Evolutionary conservation across 2,113 vertebrate genomes (phyloP).

Genomic region (Eclectus roratus): DNA sequence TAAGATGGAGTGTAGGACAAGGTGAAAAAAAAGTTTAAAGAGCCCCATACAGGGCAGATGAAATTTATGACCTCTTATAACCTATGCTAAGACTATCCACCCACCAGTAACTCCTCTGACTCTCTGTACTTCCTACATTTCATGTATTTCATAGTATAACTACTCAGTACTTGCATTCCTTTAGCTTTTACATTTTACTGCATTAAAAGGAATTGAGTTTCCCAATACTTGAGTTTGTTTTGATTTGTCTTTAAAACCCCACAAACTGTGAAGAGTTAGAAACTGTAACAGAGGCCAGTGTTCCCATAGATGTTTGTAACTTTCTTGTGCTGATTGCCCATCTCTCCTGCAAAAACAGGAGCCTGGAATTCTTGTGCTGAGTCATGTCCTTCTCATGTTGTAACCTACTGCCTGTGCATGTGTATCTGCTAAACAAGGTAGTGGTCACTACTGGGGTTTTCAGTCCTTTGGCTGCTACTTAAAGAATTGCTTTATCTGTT

Average conservation of each 20-base stretch:
- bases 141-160: background rate
- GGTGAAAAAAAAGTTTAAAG: background rate
- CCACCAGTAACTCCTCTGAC: background rate
- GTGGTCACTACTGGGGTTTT: background rate
- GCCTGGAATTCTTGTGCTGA: background rate
- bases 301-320: background rate
- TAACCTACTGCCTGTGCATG: background rate
- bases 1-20: background rate
- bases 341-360: background rate
- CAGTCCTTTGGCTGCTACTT: background rate
- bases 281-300: background rate
- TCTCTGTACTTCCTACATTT: background rate
- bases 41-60: accelerated
- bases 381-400: background rate
- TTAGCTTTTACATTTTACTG: background rate
- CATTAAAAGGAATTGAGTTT: background rate
- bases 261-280: background rate
- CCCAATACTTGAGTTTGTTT: background rate
- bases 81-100: background rate
- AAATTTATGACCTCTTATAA: background rate
- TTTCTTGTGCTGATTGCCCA: background rate
- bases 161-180: background rate
- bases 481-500: background rate
- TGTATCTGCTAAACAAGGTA: background rate
- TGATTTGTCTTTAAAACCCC: background rate